These are phyloP conservation scores for Stegophylla sp. DNA, from an alignment of 2,888 invertebrate genomes.

Conservation along the genomic window DNA sequence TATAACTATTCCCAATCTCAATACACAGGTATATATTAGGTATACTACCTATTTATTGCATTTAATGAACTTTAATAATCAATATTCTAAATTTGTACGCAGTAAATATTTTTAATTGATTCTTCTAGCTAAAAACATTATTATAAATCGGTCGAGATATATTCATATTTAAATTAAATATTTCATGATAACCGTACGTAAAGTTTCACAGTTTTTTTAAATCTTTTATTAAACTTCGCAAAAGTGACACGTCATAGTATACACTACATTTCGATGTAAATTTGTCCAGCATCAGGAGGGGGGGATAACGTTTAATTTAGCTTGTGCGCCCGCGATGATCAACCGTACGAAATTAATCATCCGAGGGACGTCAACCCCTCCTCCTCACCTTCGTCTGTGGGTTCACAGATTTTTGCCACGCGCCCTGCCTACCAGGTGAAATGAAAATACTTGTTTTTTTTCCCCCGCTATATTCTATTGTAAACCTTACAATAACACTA, in stretches of 20 bases:
- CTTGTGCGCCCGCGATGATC: constrained; percentile 51
- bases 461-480: constrained; percentile 41
- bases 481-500: constrained; percentile 58
- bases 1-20: no score
- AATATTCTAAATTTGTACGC: no score
- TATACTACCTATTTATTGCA: no score
- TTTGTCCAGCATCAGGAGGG: constrained; percentile 30
- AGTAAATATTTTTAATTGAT: constrained; percentile 18
- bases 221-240: background rate
- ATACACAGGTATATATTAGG: no score
- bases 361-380: constrained; percentile 37
- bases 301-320: constrained; percentile 51
- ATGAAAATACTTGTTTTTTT: constrained; percentile 58
- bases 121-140: background rate
- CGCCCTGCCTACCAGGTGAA: constrained; percentile 57
- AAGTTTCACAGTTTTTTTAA: background rate
- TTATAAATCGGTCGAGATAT: background rate
- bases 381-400: background rate
- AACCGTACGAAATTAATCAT: constrained; percentile 58
- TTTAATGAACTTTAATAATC: no score
- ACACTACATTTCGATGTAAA: constrained; percentile 48
- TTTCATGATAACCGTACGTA: no score
- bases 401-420: constrained; percentile 50
- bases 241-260: constrained; percentile 14
- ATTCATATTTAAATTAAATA: no score